Conservation (phyloP, 2,113 vertebrate genomes). For the Gavia stellata region DNA sequence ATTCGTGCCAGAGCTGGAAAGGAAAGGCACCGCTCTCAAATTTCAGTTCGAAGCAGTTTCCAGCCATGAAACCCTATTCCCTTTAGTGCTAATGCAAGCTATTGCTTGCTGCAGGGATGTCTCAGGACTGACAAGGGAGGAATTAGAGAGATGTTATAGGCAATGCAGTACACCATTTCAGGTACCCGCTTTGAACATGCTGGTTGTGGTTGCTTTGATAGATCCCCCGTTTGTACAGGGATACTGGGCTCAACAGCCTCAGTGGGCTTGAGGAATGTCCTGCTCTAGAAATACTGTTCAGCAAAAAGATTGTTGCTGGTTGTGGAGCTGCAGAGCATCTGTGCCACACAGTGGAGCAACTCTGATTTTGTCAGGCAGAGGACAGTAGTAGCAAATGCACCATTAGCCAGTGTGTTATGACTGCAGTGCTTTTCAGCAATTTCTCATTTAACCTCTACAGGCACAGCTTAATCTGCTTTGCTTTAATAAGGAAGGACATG, state of each 20-base stretch:
- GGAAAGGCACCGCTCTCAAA: neutral
- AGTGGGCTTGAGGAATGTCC: neutral
- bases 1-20: neutral
- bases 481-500: neutral
- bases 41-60: neutral
- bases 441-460: neutral
- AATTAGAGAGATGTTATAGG: neutral
- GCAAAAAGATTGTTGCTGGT: neutral
- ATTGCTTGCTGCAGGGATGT: neutral
- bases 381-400: neutral
- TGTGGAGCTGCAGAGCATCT: neutral
- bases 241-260: neutral
- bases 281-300: neutral
- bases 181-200: neutral
- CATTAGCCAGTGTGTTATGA: neutral
- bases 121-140: neutral
- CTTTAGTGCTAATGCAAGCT: neutral
- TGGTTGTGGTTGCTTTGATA: neutral
- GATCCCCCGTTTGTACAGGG: neutral
- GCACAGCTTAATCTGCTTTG: neutral
- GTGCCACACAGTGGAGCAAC: constrained; percentile 25
- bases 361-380: neutral
- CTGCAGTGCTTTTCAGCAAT: neutral
- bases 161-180: neutral
- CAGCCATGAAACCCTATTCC: neutral